Conservation (phyloP, 2,888 invertebrate genomes). For the Dryomyza anilis region DNA sequence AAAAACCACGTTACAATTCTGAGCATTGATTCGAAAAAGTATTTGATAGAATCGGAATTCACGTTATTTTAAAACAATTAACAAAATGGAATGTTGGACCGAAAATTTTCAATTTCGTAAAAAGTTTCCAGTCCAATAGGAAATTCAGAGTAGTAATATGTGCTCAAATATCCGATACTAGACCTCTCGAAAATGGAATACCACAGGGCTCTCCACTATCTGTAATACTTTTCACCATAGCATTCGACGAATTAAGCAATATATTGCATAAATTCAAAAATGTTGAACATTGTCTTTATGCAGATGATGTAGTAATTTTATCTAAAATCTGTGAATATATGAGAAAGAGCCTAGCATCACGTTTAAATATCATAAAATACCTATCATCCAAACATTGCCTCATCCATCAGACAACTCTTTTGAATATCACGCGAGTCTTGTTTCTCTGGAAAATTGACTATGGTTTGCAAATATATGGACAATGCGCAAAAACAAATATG, state of each 20-base stretch:
- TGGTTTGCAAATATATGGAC: not conserved
- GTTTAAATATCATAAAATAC: too few relatives aligned
- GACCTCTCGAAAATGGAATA: slow-evolving; percentile 19
- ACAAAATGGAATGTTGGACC: slow-evolving; percentile 18
- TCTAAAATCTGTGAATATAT: too few relatives aligned
- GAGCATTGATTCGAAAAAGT: slow-evolving; percentile 26
- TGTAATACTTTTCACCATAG: not conserved
- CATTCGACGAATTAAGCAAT: slow-evolving; percentile 21
- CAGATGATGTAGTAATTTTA: slow-evolving; percentile 2
- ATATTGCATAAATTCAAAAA: slow-evolving; percentile 22
- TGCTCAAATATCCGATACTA: not conserved
- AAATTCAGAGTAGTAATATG: slow-evolving; percentile 20
- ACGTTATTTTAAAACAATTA: too few relatives aligned
- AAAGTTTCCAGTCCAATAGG: slow-evolving; percentile 21
- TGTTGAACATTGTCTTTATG: slow-evolving; percentile 8
- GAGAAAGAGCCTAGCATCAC: too few relatives aligned
- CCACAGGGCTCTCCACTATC: slow-evolving; percentile 13
- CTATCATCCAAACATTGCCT: not conserved
- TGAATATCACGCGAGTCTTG: not conserved
- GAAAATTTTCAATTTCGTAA: slow-evolving; percentile 21
- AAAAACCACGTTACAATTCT: slow-evolving; percentile 29
- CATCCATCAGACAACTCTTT: not conserved
- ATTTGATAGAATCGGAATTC: too few relatives aligned
- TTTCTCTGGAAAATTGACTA: too few relatives aligned
- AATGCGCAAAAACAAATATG: not conserved